A percentile compares a stretch with the other conserved stretches of the same genome.
phyloP scores from a whole-genome alignment of 2,888 invertebrate genomes.

The Diachrysia chrysitis region DNA sequence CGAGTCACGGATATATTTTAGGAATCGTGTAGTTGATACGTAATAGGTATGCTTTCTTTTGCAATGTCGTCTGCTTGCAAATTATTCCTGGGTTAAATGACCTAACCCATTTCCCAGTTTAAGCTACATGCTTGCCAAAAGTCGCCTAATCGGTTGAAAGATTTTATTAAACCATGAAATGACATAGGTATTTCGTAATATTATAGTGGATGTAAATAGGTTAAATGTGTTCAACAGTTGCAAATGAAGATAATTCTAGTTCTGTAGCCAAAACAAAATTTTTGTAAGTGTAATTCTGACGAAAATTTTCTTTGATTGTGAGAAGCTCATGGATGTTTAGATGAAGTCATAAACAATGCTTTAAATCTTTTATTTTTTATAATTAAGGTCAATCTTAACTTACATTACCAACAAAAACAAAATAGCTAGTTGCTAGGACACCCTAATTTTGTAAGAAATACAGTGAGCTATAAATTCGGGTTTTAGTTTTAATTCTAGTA shows the following conservation, averaged over 20 bases:
- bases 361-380: background rate
- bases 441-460: too few species aligned
- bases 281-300: constrained; percentile 13
- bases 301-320: constrained; percentile 2
- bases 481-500: background rate
- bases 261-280: constrained; percentile 8
- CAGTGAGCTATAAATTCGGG: too few species aligned
- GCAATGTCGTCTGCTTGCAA: constrained; percentile 4
- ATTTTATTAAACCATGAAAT: constrained; percentile 4
- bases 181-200: background rate
- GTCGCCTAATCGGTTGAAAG: background rate
- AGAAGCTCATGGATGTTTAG: background rate
- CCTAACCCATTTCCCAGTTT: background rate
- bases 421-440: too few species aligned
- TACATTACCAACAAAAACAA: background rate
- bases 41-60: background rate
- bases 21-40: background rate
- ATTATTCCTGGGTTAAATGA: background rate
- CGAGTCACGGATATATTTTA: too few species aligned
- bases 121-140: constrained; percentile 3
- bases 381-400: too few species aligned
- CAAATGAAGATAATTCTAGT: constrained; percentile 9
- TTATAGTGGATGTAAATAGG: background rate
- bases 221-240: background rate
- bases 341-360: background rate